Conservation (phyloP, 1,140 invertebrate species). For the Gerris buenoi region DNA sequence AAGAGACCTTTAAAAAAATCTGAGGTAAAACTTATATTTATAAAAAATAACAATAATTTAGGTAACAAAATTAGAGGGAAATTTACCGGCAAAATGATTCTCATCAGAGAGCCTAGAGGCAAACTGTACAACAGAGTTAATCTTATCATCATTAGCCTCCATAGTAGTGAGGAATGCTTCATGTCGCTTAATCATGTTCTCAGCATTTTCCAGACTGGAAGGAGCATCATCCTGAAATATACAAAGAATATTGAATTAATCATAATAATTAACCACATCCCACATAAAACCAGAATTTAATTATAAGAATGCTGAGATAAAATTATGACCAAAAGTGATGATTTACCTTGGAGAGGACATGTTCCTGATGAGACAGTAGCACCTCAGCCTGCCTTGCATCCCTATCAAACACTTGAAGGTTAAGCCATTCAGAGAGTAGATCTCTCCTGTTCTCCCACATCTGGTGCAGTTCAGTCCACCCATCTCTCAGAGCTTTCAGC, state of each 20-base stretch:
- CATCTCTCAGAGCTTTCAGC: conserved; percentile 91
- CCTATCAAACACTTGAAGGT: conserved; percentile 86
- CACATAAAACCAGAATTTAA: not conserved
- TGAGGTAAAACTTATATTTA: too few species aligned
- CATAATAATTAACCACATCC: not conserved
- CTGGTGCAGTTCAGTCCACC: conserved; percentile 95
- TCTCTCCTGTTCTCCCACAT: conserved; percentile 99
- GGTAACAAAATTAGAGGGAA: too few species aligned
- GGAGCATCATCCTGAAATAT: conserved; percentile 13
- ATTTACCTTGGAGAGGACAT: not conserved
- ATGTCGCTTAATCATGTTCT: conserved; percentile 91
- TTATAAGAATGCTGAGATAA: not conserved
- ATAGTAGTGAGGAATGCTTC: conserved; percentile 98
- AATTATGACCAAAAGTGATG: too few species aligned
- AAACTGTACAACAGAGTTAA: conserved; percentile 87
- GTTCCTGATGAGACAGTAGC: conserved; percentile 82
- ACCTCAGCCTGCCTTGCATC: conserved; percentile 97
- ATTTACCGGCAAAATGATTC: conserved; percentile 47
- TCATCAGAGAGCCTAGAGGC: conserved; percentile 77
- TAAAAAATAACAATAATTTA: too few species aligned
- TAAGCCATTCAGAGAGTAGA: conserved; percentile 82
- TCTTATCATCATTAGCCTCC: conserved; percentile 99
- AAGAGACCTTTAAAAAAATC: too few species aligned
- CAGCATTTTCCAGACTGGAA: conserved; percentile 86
- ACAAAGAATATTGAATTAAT: too few species aligned